Evolutionary conservation across 2,797 vertebrate genomes (phyloP).

Genomic region (Sternarchorhynchus goeldii): DNA sequence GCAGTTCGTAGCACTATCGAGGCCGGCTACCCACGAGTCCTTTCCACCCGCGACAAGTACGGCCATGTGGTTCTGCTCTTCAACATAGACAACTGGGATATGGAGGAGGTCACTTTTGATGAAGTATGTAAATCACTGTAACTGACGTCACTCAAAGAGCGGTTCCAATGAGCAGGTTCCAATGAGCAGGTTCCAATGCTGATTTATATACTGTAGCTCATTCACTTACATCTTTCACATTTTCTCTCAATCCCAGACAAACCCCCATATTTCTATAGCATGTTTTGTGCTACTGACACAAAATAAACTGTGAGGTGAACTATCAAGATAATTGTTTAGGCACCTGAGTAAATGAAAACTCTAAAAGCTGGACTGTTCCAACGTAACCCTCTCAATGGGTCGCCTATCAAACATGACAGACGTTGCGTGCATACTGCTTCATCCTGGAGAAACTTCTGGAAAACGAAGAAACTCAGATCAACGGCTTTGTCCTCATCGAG

Average conservation of each 20-base stretch:
- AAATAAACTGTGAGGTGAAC: too few relatives aligned
- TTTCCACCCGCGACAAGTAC: slow-evolving; percentile 81
- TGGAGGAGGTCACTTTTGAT: slow-evolving; percentile 87
- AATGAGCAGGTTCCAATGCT: too few relatives aligned
- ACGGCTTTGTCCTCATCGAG: slow-evolving; percentile 95
- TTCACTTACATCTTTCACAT: too few relatives aligned
- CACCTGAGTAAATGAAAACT: too few relatives aligned
- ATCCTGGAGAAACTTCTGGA: slow-evolving; percentile 94
- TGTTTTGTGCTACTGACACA: too few relatives aligned
- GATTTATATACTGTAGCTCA: too few relatives aligned
- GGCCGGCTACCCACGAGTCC: slow-evolving; percentile 91
- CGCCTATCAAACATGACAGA: slow-evolving; percentile 72
- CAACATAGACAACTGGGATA: slow-evolving; percentile 90
- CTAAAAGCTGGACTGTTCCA: neutral
- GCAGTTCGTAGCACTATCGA: slow-evolving; percentile 93
- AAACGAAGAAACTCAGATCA: slow-evolving; percentile 97
- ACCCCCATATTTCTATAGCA: neutral
- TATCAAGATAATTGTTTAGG: too few relatives aligned
- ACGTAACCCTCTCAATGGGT: neutral
- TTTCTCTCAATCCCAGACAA: neutral
- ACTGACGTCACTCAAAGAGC: too few relatives aligned
- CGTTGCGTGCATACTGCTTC: slow-evolving; percentile 93
- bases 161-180: too few relatives aligned
- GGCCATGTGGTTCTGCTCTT: slow-evolving; percentile 86
- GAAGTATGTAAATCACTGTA: slow-evolving; percentile 73